Evolutionary conservation across 1,140 invertebrate species (phyloP), one percentile per base, ranked within the genome.

Genomic region (Ceratina australensis): DNA sequence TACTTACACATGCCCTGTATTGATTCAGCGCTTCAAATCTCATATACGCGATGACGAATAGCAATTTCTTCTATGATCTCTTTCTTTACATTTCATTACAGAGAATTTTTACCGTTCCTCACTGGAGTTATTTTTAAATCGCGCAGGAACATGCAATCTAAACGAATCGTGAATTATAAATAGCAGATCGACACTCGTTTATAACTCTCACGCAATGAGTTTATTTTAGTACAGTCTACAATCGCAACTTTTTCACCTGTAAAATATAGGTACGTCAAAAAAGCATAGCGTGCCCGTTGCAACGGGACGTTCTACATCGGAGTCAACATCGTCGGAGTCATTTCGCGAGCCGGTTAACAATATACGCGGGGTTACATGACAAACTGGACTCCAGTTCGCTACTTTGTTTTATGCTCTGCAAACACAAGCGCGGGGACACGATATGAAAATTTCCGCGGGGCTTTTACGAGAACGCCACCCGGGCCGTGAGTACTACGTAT

Each of bases 371-470:
- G 33, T 42, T 42, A 42, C 33, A 42, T 10, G 33, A 24, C 72
- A 20, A 42, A 42, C 26, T 22, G 16, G 18, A 16, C 15, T 24
- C 26, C 24, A 18, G 10, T 33, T 18, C 18, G n/a, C 47, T 54
- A 42, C 20, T 74, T 47, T 66, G 61, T 74, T 74, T 74, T 66
- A 56, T 47, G 42, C 60, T 54, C 60, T 18, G 72, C n/a, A 65
- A 73, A 73, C 49, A 50, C 16, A 42, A 5, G 20, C 49, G n/a
- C 18, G 72, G 60, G 60, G 33, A 42, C 33, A 54, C 60, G 49
- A 54, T 54, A 69, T 56, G 50, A 74, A 65, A 74, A 42, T 65
- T 52, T 74, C 61, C 72, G 49, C 63, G 22, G 26, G n/a, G 60
- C 49, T 73, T 73, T 56, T 54, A 54, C 20, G 49, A 20, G 47